Evolutionary conservation across 2,888 invertebrate species (phyloP), one percentile per base, ranked within the genome.

Genomic region (Busseola fusca): DNA sequence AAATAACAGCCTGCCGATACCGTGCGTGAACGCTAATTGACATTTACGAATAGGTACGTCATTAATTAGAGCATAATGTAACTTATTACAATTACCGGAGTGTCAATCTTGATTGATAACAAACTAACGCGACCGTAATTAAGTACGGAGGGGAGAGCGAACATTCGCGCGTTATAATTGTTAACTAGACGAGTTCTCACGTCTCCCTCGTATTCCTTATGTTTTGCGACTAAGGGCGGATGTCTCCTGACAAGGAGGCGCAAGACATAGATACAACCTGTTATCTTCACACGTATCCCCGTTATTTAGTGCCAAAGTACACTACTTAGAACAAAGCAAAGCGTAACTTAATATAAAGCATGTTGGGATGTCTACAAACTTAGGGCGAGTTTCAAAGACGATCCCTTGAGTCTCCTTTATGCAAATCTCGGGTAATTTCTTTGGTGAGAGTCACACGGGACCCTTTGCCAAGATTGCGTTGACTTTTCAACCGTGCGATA

Each of bases 401-500:
- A 89, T 91, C 94, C 91, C 93, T 87, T 81, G 92, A 91, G 91
- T 92, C 93, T 92, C 93, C 93, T 94, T 94, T 94, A 95, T 94
- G 94, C 92, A 94, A 95, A 94, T 94, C 91, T 91, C 86, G 89
- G 89, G 93, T 93, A 94, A 94, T 94, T 94, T 93, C 93, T 93
- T 93, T 91, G 91, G 93, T 91, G 92, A 91, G 91, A 92, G 91
- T 92, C 93, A 87, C 91, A 88, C 85, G 92, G 90, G 93, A 92
- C 91, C 92, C 89, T 91, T 93, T 89, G 89, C 87, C 87, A 88
- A 93, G 91, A 93, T 93, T 93, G 92, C 90, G 91, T 92, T 92
- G 91, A 92, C 91, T 92, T 91, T 89, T 89, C 90, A 90, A 90
- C 90, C 88, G 87, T 88, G 84, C 84, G 84, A 83, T 88, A 89